Conservation (phyloP, 2,797 vertebrate species). For the Siniperca obscura region DNA sequence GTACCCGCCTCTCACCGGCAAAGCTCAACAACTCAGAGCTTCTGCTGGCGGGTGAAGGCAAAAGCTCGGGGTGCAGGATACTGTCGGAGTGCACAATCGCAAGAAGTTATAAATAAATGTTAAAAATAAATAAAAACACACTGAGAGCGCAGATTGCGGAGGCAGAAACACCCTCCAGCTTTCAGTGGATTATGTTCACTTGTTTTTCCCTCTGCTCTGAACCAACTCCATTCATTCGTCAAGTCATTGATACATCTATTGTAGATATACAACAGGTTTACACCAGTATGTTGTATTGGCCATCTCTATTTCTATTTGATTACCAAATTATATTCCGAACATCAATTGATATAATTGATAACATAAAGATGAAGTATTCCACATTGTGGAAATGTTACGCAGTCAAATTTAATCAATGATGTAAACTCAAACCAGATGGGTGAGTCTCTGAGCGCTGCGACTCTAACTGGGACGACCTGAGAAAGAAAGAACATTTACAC, state of each 20-base stretch:
- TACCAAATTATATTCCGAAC: background rate
- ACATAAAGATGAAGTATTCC: background rate
- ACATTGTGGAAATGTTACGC: background rate
- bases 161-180: constrained; percentile 17
- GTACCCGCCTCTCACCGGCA: too few species aligned
- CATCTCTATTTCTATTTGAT: background rate
- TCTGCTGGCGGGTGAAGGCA: background rate
- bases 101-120: constrained; percentile 30
- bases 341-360: background rate
- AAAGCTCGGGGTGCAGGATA: background rate
- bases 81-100: background rate
- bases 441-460: constrained; percentile 27
- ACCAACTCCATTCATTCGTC: background rate
- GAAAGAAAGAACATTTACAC: constrained; percentile 58
- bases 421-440: constrained; percentile 35
- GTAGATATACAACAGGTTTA: too few species aligned
- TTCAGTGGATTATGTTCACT: constrained; percentile 12
- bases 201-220: background rate
- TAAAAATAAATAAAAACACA: constrained; percentile 15
- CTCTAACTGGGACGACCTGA: constrained; percentile 42
- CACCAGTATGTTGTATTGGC: too few species aligned
- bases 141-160: background rate
- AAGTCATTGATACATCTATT: background rate
- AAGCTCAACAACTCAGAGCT: background rate
- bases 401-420: constrained; percentile 11